These are phyloP conservation scores for Shargacucullia verbasci DNA, from an alignment of 2,888 invertebrate species.

Conservation along the genomic window DNA sequence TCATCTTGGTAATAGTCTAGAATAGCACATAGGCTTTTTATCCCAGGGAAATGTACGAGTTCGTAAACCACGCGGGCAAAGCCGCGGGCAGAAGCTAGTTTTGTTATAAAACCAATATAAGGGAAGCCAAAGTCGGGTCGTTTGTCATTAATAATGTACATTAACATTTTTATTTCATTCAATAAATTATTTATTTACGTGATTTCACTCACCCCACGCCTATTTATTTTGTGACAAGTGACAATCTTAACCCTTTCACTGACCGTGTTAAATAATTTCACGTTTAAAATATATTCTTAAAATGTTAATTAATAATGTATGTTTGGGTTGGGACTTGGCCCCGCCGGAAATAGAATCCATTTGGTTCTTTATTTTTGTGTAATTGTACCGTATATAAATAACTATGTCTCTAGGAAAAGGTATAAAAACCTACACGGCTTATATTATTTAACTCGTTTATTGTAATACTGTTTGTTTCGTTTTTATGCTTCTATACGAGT, in stretches of 20 bases:
- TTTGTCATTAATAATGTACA: slow-evolving; percentile 9
- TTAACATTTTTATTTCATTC: slow-evolving; percentile 48
- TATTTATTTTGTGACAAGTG: slow-evolving; percentile 76
- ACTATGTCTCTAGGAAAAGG: slow-evolving; percentile 35
- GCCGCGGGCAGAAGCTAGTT: too few relatives aligned
- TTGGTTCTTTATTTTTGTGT: slow-evolving; percentile 52
- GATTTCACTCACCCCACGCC: slow-evolving; percentile 68
- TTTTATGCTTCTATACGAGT: too few relatives aligned
- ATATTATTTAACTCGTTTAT: slow-evolving; percentile 1
- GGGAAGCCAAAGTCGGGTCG: too few relatives aligned
- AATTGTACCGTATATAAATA: slow-evolving; percentile 31
- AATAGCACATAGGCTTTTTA: too few relatives aligned
- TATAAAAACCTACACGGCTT: slow-evolving; percentile 34
- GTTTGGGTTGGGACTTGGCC: slow-evolving; percentile 63
- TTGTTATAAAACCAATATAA: too few relatives aligned
- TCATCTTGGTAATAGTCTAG: too few relatives aligned
- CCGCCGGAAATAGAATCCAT: slow-evolving; percentile 62
- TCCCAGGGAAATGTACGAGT: too few relatives aligned
- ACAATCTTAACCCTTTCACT: slow-evolving; percentile 81
- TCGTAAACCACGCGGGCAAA: too few relatives aligned
- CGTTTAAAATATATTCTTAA: slow-evolving; percentile 81
- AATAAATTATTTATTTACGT: slow-evolving; percentile 66
- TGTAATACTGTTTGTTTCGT: too few relatives aligned
- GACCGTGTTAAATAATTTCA: slow-evolving; percentile 76
- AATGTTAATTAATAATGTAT: slow-evolving; percentile 78